Conservation (phyloP, 2,113 vertebrate species). For the Gymnocephalus cernua region DNA sequence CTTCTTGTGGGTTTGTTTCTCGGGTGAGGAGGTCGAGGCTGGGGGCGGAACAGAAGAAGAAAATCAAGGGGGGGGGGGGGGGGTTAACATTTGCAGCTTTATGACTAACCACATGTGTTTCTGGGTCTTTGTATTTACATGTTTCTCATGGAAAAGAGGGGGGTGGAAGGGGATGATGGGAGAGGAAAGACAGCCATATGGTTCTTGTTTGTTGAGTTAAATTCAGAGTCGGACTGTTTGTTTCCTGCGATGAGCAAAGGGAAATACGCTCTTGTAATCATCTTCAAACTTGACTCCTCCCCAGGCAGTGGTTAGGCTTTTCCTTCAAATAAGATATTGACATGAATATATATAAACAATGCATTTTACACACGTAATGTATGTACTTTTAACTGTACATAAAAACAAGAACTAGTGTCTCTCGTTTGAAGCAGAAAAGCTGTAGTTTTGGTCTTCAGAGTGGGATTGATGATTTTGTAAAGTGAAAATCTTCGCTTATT, state of each 20-base stretch:
- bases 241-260: slow-evolving; percentile 61
- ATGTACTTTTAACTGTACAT: not conserved
- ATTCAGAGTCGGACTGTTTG: slow-evolving; percentile 69
- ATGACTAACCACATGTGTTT: slow-evolving; percentile 86
- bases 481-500: slow-evolving; percentile 18
- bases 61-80: slow-evolving; percentile 1
- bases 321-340: slow-evolving; percentile 33
- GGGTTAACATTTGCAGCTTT: slow-evolving; percentile 78
- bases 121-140: slow-evolving; percentile 83
- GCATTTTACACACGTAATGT: slow-evolving; percentile 7
- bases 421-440: not conserved
- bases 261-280: slow-evolving; percentile 64
- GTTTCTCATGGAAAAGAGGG: slow-evolving; percentile 87
- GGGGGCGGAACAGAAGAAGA: slow-evolving; percentile 58
- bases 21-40: slow-evolving; percentile 73
- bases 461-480: slow-evolving; percentile 21
- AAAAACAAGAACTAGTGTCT: not conserved
- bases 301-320: slow-evolving; percentile 23
- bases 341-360: slow-evolving; percentile 23
- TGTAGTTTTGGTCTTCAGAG: slow-evolving; percentile 6
- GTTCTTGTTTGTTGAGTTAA: slow-evolving; percentile 83
- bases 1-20: slow-evolving; percentile 71
- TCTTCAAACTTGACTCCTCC: slow-evolving; percentile 57
- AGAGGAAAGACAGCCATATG: slow-evolving; percentile 79
- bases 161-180: slow-evolving; percentile 65